Percentiles rank a stretch among this genome's conserved stretches.
Evolutionary conservation across 2,113 vertebrate genomes (phyloP).

Genomic region (Rhabdornis inornatus): DNA sequence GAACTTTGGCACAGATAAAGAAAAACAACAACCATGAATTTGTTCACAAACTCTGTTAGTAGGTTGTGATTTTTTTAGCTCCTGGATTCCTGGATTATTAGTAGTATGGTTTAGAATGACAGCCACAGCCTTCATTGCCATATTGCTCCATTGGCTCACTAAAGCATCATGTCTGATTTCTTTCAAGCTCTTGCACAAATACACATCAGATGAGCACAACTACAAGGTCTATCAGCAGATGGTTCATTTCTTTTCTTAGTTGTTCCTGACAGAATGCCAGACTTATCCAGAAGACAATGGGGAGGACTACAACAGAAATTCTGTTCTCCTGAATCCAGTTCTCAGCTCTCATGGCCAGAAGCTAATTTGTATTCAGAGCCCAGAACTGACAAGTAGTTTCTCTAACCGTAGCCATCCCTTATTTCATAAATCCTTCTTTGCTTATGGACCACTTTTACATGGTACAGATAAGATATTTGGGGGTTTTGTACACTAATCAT

Average conservation of each 20-base stretch:
- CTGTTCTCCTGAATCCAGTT: background rate
- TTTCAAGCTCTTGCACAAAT: background rate
- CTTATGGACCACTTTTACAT: background rate
- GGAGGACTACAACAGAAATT: background rate
- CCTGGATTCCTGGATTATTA: background rate
- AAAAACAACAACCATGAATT: background rate
- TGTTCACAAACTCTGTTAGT: background rate
- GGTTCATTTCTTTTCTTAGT: background rate
- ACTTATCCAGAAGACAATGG: background rate
- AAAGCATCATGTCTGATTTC: background rate
- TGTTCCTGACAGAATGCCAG: background rate
- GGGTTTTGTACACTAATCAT: background rate
- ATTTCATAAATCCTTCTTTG: background rate
- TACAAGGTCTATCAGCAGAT: background rate
- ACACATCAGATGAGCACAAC: background rate
- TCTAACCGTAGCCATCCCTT: background rate
- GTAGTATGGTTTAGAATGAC: background rate
- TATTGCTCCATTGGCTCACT: background rate
- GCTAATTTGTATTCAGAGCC: background rate
- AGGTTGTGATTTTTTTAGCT: background rate
- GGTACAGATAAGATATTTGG: rapidly evolving
- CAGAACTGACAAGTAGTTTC: background rate
- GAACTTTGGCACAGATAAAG: background rate
- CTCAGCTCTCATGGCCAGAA: background rate
- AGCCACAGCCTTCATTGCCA: background rate